Evolutionary conservation across 2,888 invertebrate genomes (phyloP), one percentile per base, ranked within the genome.

Genomic region (Clistopyga incitator): DNA sequence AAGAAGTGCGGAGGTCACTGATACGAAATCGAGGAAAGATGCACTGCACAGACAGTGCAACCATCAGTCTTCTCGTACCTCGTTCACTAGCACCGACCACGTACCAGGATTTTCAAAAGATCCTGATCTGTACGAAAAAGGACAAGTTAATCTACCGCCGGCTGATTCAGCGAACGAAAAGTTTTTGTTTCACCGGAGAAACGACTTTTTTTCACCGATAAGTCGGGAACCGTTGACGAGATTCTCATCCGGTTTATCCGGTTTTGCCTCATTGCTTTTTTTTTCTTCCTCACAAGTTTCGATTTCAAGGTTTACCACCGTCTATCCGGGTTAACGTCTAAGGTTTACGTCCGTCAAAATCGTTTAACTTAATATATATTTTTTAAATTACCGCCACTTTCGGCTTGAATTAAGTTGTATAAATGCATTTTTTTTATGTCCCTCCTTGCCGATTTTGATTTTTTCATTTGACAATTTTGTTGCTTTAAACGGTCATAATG

Each of bases 61-160:
- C 88, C 89, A 90, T 90, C 90, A 90, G 88, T 90, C 90, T 90
- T 90, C 84, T 85, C 47, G 50, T 64, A 52, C 78, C 61, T 71
- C 52, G 38, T 61, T 64, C 45, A 42, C 52, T 42, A 47, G 15
- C 52, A 29, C n/a, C 42, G 8, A 52, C 11, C 52, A 71, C 61
- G 61, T 71, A 52, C 42, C 87, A 88, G 83, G 90, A 88, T 91
- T 89, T 88, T 88, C 90, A 83, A 86, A 80, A 87, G 88, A 89
- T 90, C 88, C 88, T 85, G 87, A 64, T 25, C 76, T 88, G 47
- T 67, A 29, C 47, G 68, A 52, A 25, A 52, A n/a, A 13, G 45
- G 23, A 20, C 3, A 45, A 47, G 47, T 61, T 34, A 18, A 18
- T 74, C 50, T 72, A 67, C 68, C 74, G 20, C 2, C 13, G 15